A percentile compares a stretch with the other conserved stretches of the same genome.
Evolutionary conservation across 2,888 invertebrate genomes (phyloP).

Genomic region (Plagodis dolabraria): DNA sequence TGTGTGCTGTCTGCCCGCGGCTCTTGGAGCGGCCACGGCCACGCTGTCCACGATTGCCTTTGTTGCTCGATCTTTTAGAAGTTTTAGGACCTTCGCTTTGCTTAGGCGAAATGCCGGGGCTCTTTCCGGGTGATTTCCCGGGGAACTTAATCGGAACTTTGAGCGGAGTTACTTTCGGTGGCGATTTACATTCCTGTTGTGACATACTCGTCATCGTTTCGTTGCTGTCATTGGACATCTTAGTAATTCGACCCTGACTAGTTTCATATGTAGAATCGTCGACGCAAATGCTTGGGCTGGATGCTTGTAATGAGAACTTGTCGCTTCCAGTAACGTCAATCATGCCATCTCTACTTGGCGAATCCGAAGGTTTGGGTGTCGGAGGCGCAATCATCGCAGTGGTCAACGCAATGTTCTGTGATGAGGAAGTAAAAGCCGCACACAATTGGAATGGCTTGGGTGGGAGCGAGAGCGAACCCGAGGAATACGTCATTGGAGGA

Average conservation of each 20-base stretch:
- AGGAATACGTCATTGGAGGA: conserved; percentile 85
- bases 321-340: conserved; percentile 67
- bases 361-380: conserved; percentile 77
- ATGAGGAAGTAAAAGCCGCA: conserved; percentile 92
- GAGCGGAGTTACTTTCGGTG: conserved; percentile 66
- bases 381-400: conserved; percentile 92
- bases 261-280: conserved; percentile 63
- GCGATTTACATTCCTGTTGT: conserved; percentile 66
- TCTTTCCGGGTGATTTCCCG: conserved; percentile 88
- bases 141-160: conserved; percentile 86
- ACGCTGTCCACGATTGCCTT: conserved; percentile 74
- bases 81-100: conserved; percentile 79
- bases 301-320: conserved; percentile 67
- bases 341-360: conserved; percentile 70
- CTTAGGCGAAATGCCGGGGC: conserved; percentile 88
- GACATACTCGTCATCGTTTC: conserved; percentile 61
- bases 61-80: conserved; percentile 65
- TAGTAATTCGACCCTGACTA: conserved; percentile 54
- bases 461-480: conserved; percentile 75
- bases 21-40: conserved; percentile 81
- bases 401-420: conserved; percentile 92
- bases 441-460: conserved; percentile 85
- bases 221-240: conserved; percentile 68
- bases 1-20: conserved; percentile 59
- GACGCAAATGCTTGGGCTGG: conserved; percentile 70